These are phyloP conservation scores for Cephus pygmeus DNA, from an alignment of 2,888 invertebrate genomes.

Conservation along the genomic window DNA sequence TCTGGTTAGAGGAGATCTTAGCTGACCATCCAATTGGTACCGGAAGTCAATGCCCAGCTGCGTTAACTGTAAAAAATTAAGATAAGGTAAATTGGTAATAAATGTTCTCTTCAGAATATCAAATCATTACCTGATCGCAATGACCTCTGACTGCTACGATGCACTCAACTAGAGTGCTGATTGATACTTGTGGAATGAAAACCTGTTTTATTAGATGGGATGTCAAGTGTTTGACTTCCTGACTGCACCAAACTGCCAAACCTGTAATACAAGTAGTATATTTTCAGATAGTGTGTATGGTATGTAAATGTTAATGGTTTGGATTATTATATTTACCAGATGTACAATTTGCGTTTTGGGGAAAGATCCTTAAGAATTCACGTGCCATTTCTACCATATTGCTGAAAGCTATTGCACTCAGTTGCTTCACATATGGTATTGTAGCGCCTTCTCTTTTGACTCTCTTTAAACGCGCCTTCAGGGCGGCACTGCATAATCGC, in stretches of 20 bases:
- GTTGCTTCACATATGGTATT: constrained; percentile 81
- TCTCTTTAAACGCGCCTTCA: constrained; percentile 83
- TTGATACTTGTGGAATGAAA: constrained; percentile 87
- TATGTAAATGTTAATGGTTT: constrained; percentile 14
- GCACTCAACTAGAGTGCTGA: constrained; percentile 88
- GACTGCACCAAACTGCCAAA: constrained; percentile 91
- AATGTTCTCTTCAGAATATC: not conserved
- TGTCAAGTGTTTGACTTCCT: constrained; percentile 82
- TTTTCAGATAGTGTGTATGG: not conserved
- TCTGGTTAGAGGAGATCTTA: constrained; percentile 81
- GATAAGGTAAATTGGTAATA: not conserved
- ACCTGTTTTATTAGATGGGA: constrained; percentile 88
- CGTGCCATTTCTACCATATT: constrained; percentile 80
- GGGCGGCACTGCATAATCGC: constrained; percentile 82
- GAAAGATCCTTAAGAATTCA: constrained; percentile 85
- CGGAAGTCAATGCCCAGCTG: constrained; percentile 85
- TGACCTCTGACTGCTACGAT: constrained; percentile 83
- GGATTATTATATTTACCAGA: constrained; percentile 70
- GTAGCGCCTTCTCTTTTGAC: constrained; percentile 85
- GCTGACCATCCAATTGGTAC: constrained; percentile 88
- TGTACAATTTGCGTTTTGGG: constrained; percentile 78
- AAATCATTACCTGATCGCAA: constrained; percentile 71
- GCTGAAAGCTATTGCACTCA: constrained; percentile 86
- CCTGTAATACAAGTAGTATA: constrained; percentile 65
- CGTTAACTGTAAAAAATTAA: constrained; percentile 68